Conservation (phyloP, 2,113 vertebrate genomes). For the Gnathonemus echidnorhynchus region DNA sequence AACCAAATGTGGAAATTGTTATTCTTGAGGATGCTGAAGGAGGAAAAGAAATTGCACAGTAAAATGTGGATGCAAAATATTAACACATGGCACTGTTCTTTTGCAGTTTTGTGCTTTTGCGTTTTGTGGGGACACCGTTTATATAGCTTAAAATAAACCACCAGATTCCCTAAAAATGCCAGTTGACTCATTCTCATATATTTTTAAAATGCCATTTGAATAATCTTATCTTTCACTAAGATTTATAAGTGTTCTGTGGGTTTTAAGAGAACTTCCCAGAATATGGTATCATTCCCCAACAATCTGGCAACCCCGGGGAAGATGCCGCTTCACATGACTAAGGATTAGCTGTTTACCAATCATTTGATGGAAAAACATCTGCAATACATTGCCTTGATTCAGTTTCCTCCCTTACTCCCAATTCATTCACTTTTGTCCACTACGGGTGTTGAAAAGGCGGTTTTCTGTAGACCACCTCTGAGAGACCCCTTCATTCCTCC, state of each 20-base stretch:
- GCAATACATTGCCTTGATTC: neutral
- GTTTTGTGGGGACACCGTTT: neutral
- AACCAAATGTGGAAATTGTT: slow-evolving; percentile 11
- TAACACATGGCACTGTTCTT: neutral
- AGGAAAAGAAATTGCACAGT: slow-evolving; percentile 1
- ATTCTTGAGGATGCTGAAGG: neutral
- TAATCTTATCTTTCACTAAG: neutral
- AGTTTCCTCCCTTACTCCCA: neutral
- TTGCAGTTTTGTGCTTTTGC: neutral
- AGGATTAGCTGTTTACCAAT: slow-evolving; percentile 3
- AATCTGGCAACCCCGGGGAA: neutral
- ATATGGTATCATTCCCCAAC: neutral
- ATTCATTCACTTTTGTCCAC: neutral
- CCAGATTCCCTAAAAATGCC: neutral
- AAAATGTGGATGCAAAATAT: neutral
- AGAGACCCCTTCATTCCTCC: neutral
- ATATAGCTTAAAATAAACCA: neutral
- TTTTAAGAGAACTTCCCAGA: neutral
- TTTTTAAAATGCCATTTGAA: neutral
- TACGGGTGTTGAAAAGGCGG: neutral
- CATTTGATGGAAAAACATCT: slow-evolving; percentile 1
- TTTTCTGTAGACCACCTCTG: neutral
- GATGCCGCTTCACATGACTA: neutral
- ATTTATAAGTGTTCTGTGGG: neutral
- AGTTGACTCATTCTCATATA: neutral